Base-by-base conservation (phyloP, 1,140 invertebrate genomes). In the Meloidogyne exigua region DNA sequence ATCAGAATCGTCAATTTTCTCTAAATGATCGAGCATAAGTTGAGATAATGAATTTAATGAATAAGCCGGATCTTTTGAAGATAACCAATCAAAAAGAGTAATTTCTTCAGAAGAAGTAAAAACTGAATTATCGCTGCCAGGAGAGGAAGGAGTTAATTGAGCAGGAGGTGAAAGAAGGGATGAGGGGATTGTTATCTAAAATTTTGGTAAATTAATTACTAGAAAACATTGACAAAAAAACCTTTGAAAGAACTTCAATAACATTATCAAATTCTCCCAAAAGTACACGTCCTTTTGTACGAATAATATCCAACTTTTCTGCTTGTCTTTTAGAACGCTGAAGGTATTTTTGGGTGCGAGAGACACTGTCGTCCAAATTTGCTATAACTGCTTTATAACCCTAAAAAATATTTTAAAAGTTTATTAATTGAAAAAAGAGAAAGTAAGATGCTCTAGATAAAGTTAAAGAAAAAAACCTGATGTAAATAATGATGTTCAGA, bases 1-100 rank as follows among this genome's bases (percentile, higher is more conserved):
- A 21, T 80, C 76, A 26, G 21, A 26, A 39, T 84, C 78, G 21
- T 79, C 76, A 32, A 28, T 62, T 64, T 75, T 82, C 65, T 84
- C 72, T 5, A 82, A 44, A 57, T 82, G 69, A 13, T 78, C 68
- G 4, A 26, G 44, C 28, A 82, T 79, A 70, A 83, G 80, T 57
- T 81, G 68, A 32, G 80, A 65, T 39, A 82, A 63, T 42, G 57
- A 57, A 36, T 74, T 68, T 21, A 84, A 62, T 18, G 83, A 71
- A 70, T 79, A 84, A n/a, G 68, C 42, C 5, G 76, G 73, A 69
- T 82, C 81, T 26, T 83, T 81, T 10, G 72, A 68, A 9, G 69
- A 57, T 28, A 82, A 83, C 82, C 82, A 82, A 57, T 82, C 82
- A 63, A 72, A 82, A 23, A 82, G 71, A 18, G 83, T 75, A 32